Evolutionary conservation across 1,140 invertebrate species (phyloP), one percentile per base, ranked within the genome.

Genomic region (Patella vulgata): DNA sequence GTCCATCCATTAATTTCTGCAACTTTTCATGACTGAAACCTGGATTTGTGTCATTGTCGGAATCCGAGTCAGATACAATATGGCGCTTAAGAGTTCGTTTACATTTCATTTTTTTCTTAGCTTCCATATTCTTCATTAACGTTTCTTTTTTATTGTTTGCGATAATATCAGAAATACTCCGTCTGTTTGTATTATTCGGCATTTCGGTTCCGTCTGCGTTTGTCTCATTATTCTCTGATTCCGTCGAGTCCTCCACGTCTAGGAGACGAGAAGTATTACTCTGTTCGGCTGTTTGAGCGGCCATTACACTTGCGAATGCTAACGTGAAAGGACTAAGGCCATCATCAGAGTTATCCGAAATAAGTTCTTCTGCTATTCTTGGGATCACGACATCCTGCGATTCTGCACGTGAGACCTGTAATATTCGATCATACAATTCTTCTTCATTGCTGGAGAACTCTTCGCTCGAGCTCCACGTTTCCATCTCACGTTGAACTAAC

Each of bases 401-500:
- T 8, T 77, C 72, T 12, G 70, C 67, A 12, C 63, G 60, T n/a
- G 68, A 68, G 9, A 70, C 55, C 36, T 76, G 70, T 27, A 73
- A 40, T 25, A 79, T 75, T 50, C 73, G 63, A 33, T 73, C 70
- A 31, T 74, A 77, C n/a, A 79, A 53, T 30, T 76, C 76, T 55
- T 75, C 73, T 40, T 79, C 77, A 61, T 73, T 57, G 27, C 53
- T 55, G 17, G 59, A 66, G 44, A 74, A 58, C 21, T 74, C 71
- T 33, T 72, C 72, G 28, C 75, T 73, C 12, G 70, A 65, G 31
- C 68, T 78, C 60, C 71, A 74, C 12, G 83, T 91, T 82, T 95
- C 93, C 43, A 95, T 89, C 81, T 96, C 94, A 21, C 92, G 87
- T 81, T 96, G 94, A 9, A 97, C 92, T 1, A 97, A 82, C 3